Conservation (phyloP, 1,140 invertebrate species). For the Temnothorax longispinosus region DNA sequence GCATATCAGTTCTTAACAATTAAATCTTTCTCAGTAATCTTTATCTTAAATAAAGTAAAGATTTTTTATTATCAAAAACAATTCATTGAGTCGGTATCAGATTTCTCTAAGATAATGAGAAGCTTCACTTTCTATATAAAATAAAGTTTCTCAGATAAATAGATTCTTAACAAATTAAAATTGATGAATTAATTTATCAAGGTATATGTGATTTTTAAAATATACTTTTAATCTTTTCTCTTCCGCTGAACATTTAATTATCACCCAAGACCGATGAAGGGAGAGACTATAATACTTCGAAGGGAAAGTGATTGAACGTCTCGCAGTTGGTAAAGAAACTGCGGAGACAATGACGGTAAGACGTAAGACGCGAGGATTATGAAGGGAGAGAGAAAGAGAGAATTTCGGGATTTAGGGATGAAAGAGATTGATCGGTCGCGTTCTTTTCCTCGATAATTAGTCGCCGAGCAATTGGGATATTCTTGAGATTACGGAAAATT, state of each 20-base stretch:
- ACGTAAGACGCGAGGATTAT: conserved; percentile 40
- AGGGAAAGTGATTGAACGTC: conserved; percentile 57
- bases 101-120: not conserved
- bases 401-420: conserved; percentile 36
- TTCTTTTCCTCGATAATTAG: conserved; percentile 50
- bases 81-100: not conserved
- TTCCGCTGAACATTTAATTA: conserved; percentile 9
- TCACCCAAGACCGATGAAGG: not conserved
- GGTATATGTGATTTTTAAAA: not conserved
- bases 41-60: not conserved
- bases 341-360: conserved; percentile 55
- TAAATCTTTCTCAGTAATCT: not conserved
- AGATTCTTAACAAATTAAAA: not conserved
- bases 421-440: conserved; percentile 47
- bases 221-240: not conserved
- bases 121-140: not conserved
- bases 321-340: conserved; percentile 43
- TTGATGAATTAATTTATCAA: not conserved
- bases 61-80: not conserved
- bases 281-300: not conserved
- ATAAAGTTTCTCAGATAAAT: not conserved
- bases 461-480: conserved; percentile 12
- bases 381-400: conserved; percentile 1
- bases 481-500: conserved; percentile 38
- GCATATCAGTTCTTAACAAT: not conserved